Evolutionary conservation across 1,140 invertebrate species (phyloP).

Genomic region (Drosophila pallidifrons): DNA sequence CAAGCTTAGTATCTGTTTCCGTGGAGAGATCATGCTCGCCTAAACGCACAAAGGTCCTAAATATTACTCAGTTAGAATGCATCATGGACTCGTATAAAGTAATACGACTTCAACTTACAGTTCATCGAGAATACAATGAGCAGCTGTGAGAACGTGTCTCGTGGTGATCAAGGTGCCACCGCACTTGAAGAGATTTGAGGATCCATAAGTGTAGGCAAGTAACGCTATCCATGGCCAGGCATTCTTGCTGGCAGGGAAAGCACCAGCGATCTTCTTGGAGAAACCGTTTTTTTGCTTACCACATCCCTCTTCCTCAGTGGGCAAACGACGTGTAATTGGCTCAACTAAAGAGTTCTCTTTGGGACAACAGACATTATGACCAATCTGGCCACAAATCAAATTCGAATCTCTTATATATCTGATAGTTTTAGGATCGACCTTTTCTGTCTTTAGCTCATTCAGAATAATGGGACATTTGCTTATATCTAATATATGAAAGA

Average conservation of each 20-base stretch:
- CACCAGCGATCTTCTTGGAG: background rate
- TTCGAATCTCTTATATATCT: constrained; percentile 49
- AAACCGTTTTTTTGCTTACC: background rate
- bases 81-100: background rate
- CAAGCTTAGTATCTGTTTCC: background rate
- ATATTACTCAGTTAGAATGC: background rate
- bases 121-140: background rate
- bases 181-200: background rate
- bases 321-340: background rate
- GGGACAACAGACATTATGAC: background rate
- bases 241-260: no score
- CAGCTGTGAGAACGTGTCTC: constrained; percentile 1
- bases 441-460: constrained; percentile 47
- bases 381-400: background rate
- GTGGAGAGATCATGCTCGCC: constrained; percentile 1
- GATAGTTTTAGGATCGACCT: constrained; percentile 55
- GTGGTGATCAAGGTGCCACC: background rate
- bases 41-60: background rate
- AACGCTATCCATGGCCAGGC: constrained; percentile 5
- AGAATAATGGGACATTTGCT: constrained; percentile 58
- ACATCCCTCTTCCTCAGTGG: background rate
- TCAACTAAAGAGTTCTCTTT: background rate
- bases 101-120: background rate
- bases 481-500: constrained; percentile 44
- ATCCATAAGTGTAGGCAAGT: background rate